A percentile compares a stretch with the other conserved stretches of the same genome.
Evolutionary conservation across 2,797 vertebrate genomes (phyloP).

Genomic region (Octomys mimax): DNA sequence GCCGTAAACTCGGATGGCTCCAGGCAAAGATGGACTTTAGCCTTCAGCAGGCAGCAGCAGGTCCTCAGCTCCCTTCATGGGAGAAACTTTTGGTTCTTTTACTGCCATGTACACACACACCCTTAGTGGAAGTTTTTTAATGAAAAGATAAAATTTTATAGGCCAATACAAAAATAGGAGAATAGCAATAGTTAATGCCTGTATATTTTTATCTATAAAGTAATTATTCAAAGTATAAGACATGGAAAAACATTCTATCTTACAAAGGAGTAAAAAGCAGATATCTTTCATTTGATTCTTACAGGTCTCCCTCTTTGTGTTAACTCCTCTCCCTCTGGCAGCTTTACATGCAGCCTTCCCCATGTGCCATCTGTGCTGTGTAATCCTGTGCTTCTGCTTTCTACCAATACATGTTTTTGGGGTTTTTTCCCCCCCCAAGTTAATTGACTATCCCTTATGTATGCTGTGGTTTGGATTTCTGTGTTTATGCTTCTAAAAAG

Average conservation of each 20-base stretch:
- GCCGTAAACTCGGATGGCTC: neutral
- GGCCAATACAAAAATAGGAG: neutral
- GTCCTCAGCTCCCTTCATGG: neutral
- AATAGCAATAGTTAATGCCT: neutral
- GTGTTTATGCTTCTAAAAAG: conserved; percentile 31
- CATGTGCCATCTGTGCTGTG: neutral
- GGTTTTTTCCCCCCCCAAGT: conserved; percentile 14
- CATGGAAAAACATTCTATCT: neutral
- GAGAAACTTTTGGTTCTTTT: neutral
- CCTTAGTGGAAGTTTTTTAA: neutral
- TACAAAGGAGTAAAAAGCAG: neutral
- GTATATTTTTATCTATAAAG: neutral
- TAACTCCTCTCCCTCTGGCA: neutral
- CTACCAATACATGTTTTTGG: neutral
- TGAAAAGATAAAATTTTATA: neutral
- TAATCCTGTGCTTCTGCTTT: neutral
- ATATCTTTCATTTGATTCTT: neutral
- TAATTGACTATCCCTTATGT: conserved; percentile 23
- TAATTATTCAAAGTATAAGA: neutral
- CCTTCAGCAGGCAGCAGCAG: neutral
- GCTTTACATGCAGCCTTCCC: neutral
- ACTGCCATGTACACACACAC: neutral
- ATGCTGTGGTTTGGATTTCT: conserved; percentile 23
- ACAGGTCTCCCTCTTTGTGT: neutral
- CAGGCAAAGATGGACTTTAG: neutral